Conservation (phyloP, 2,113 vertebrate species). For the Pseudolaguvia tuberculata region DNA sequence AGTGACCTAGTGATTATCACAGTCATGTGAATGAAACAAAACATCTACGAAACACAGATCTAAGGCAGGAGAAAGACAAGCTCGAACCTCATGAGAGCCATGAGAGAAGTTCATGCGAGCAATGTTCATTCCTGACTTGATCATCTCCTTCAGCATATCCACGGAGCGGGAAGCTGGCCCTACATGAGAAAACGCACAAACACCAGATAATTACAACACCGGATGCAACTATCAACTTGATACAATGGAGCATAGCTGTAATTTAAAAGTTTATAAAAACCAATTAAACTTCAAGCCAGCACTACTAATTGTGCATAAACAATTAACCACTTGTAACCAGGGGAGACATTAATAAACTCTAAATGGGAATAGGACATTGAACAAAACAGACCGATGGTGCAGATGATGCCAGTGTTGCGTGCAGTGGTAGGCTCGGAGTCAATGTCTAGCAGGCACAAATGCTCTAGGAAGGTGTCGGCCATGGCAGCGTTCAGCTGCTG, state of each 20-base stretch:
- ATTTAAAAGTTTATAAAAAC: background rate
- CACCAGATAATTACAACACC: background rate
- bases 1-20: background rate
- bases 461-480: slow-evolving; percentile 95
- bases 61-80: background rate
- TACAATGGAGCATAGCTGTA: background rate
- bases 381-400: slow-evolving; percentile 84
- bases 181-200: slow-evolving; percentile 49
- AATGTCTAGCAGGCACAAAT: slow-evolving; percentile 95
- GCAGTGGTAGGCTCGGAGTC: slow-evolving; percentile 89
- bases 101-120: slow-evolving; percentile 98
- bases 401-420: slow-evolving; percentile 97
- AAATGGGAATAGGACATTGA: background rate
- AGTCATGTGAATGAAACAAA: background rate
- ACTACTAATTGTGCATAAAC: background rate
- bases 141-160: slow-evolving; percentile 92
- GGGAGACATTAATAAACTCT: background rate
- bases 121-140: slow-evolving; percentile 98
- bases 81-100: slow-evolving; percentile 84
- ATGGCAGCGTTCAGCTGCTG: slow-evolving; percentile 93
- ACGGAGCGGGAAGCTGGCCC: slow-evolving; percentile 91
- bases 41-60: background rate
- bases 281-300: background rate
- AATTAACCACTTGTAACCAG: background rate
- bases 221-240: background rate